Base-by-base conservation (phyloP, 2,113 vertebrate species). In the Pagrus major region DNA sequence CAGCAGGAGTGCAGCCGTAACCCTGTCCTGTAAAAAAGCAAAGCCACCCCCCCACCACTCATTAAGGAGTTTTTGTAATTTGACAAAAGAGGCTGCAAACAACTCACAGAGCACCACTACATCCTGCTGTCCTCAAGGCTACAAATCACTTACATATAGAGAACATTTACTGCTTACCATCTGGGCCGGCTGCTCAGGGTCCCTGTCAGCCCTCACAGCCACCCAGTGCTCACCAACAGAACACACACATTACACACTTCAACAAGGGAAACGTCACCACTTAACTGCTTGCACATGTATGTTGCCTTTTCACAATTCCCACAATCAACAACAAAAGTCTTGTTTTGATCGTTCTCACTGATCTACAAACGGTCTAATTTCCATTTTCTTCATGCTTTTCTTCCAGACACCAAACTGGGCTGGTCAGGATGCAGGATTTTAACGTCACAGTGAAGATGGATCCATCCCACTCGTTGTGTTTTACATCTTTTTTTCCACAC, bases 401-500 rank as follows among this genome's bases (percentile, higher is more conserved):
- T 87, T 83, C 31, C 85, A 94, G 93, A 92, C 92, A 56, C 92
- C 88, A 14, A 92, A 80, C 89, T 92, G 92, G 92, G 90, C 93
- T 10, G 93, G 92, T 76, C 85, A 87, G 80, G 90, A 94, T 12
- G 10, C 44, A n/a, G 91, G 89, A 75, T 93, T 94, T 84, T 90
- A 92, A 68, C 11, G 16, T 20, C 47, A 11, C 64, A n/a, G 4
- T 3, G 51, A 82, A 77, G 79, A 90, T 8, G 64, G 76, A 70
- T 76, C 80, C 86, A 73, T 85, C 83, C 78, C 56, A 63, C 71
- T 60, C 74, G 75, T 58, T 52, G 81, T 73, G 60, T 74, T n/a
- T n/a, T 71, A 49, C 84, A 63, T 52, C 83, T 74, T 79, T 86
- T 76, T 69, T 85, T 72, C 83, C 68, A 77, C 80, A 79, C 77